Conservation (phyloP, 2,797 vertebrate species). For the Hoplostethus mediterraneus region DNA sequence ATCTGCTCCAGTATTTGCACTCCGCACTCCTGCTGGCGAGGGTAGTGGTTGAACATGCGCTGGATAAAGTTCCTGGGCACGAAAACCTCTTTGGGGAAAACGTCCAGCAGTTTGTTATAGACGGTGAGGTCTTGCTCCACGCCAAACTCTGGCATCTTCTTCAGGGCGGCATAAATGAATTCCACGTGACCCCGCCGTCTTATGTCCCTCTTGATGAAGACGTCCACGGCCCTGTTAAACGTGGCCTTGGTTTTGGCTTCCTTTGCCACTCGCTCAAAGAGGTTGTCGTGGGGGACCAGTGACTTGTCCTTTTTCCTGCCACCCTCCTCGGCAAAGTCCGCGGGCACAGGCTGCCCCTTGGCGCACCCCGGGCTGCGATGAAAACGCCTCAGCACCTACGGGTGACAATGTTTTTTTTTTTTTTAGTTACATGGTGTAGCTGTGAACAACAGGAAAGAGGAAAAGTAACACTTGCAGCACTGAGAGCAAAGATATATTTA, state of each 20-base stretch:
- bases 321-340: constrained; percentile 26
- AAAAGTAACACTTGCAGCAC: too few species aligned
- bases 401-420: not conserved
- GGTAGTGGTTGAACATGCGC: constrained; percentile 91
- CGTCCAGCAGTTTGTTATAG: constrained; percentile 91
- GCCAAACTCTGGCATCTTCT: constrained; percentile 89
- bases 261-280: constrained; percentile 77
- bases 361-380: constrained; percentile 51
- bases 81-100: constrained; percentile 94
- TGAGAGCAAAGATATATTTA: not conserved
- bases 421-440: not conserved
- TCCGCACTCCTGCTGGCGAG: constrained; percentile 92
- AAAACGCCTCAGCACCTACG: constrained; percentile 67
- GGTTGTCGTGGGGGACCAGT: constrained; percentile 67
- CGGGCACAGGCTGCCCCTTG: constrained; percentile 39
- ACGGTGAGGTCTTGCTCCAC: constrained; percentile 86
- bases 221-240: constrained; percentile 83
- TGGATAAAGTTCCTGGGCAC: constrained; percentile 88
- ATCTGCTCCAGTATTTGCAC: constrained; percentile 91
- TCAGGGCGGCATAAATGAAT: constrained; percentile 91
- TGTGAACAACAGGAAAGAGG: too few species aligned
- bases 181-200: constrained; percentile 90
- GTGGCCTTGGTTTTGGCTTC: constrained; percentile 80
- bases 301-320: constrained; percentile 39
- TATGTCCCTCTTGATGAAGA: constrained; percentile 81